Percentiles rank a stretch among this genome's conserved stretches.
Conservation (phyloP, 1,140 invertebrate species). For the Trachymyrmex cornetzi region DNA sequence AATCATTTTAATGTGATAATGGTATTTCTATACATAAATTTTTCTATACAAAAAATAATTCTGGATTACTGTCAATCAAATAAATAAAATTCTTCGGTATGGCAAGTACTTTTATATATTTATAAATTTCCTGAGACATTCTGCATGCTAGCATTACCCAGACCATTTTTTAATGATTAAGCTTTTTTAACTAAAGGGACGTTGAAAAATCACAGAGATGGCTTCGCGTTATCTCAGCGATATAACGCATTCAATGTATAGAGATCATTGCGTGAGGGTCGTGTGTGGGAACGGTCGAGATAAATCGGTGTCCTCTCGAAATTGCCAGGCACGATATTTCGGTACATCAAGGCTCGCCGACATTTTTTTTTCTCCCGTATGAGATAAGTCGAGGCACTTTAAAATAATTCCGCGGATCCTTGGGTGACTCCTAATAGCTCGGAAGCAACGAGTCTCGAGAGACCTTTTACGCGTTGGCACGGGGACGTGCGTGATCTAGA, state of each 20-base stretch:
- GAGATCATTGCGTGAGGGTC: slow-evolving; percentile 8
- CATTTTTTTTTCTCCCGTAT: slow-evolving; percentile 19
- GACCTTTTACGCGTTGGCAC: slow-evolving; percentile 50
- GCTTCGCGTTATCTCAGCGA: slow-evolving; percentile 27
- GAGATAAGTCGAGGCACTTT: slow-evolving; percentile 43
- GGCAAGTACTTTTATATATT: not conserved
- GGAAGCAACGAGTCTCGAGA: slow-evolving; percentile 64
- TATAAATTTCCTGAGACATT: not conserved
- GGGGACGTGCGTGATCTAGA: slow-evolving; percentile 60
- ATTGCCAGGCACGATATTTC: slow-evolving; percentile 49
- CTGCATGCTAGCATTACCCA: not conserved
- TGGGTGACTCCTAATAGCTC: slow-evolving; percentile 60
- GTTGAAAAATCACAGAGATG: slow-evolving; percentile 45
- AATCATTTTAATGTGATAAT: not conserved
- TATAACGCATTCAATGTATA: not conserved
- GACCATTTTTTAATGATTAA: slow-evolving; percentile 11
- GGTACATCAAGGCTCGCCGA: slow-evolving; percentile 42
- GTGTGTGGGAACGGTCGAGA: slow-evolving; percentile 29
- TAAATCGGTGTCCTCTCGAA: slow-evolving; percentile 57
- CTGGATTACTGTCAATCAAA: not conserved
- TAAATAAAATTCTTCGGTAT: not conserved
- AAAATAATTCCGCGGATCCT: slow-evolving; percentile 66
- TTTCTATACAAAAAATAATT: not conserved
- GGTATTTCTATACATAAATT: not conserved
- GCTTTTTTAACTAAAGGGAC: not conserved